phyloP scores from a whole-genome alignment of 2,888 invertebrate species.

The Spisula solida region DNA sequence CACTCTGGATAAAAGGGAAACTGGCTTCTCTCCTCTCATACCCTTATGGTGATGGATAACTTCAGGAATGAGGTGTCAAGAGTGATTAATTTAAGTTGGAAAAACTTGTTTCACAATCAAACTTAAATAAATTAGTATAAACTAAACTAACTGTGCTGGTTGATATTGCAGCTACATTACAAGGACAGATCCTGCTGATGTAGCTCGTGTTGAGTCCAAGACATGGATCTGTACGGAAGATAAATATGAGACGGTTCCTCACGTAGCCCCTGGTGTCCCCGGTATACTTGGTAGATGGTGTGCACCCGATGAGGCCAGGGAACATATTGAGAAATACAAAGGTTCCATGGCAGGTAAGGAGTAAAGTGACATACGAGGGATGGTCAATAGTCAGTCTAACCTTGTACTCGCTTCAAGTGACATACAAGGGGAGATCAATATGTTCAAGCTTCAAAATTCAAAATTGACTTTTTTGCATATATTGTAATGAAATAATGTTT shows the following conservation, averaged over 20 bases:
- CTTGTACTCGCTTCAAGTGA: too few species aligned
- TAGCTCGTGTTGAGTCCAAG: constrained; percentile 98
- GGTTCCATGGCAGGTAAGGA: constrained; percentile 90
- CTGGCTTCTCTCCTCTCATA: too few species aligned
- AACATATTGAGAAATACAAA: constrained; percentile 94
- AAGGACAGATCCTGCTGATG: constrained; percentile 98
- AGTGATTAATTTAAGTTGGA: too few species aligned
- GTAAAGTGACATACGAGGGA: too few species aligned
- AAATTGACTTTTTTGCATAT: not conserved
- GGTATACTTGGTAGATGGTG: constrained; percentile 98
- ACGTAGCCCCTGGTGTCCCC: constrained; percentile 92
- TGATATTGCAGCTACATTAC: constrained; percentile 93
- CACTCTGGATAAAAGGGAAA: too few species aligned
- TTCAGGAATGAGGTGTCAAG: too few species aligned
- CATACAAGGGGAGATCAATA: not conserved
- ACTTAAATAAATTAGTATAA: too few species aligned
- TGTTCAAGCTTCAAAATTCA: not conserved
- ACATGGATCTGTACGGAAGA: constrained; percentile 97
- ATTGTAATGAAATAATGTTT: not conserved
- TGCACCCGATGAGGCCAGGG: constrained; percentile 93
- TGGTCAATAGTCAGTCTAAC: too few species aligned
- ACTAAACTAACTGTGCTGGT: not conserved
- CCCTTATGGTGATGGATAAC: too few species aligned
- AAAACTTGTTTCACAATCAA: too few species aligned
- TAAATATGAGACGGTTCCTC: constrained; percentile 95